Conservation (phyloP, 1,140 invertebrate species). For the Ceratina calcarata region DNA sequence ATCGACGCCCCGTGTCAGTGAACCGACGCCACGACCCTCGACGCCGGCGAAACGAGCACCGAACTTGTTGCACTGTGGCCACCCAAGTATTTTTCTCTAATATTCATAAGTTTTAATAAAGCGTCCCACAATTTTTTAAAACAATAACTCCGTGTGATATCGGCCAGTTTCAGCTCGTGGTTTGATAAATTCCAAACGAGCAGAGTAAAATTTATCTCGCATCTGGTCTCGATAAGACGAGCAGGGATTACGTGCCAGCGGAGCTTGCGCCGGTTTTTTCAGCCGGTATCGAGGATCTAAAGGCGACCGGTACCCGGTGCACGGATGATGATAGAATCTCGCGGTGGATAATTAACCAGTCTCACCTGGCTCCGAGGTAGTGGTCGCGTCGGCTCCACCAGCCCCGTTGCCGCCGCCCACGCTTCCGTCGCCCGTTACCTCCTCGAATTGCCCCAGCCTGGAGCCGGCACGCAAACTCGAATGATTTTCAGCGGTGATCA, state of each 20-base stretch:
- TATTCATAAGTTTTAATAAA: too few relatives aligned
- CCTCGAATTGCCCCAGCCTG: slow-evolving; percentile 66
- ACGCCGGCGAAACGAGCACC: slow-evolving; percentile 57
- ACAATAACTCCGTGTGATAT: background rate
- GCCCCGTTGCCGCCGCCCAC: slow-evolving; percentile 36
- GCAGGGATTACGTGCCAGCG: slow-evolving; percentile 10
- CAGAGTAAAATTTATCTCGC: slow-evolving; percentile 5
- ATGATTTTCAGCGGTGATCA: slow-evolving; percentile 73
- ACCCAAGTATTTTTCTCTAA: slow-evolving; percentile 21
- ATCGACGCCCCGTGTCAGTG: slow-evolving; percentile 75
- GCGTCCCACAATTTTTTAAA: too few relatives aligned
- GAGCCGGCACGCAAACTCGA: slow-evolving; percentile 68
- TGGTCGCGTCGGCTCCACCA: slow-evolving; percentile 43
- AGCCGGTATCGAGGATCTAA: background rate
- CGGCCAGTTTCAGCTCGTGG: background rate
- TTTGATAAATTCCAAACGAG: background rate
- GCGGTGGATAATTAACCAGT: slow-evolving; percentile 14
- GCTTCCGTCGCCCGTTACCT: slow-evolving; percentile 50
- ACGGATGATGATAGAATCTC: slow-evolving; percentile 10
- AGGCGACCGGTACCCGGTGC: background rate
- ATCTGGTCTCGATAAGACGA: background rate
- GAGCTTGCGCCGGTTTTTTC: slow-evolving; percentile 2
- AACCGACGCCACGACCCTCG: slow-evolving; percentile 65
- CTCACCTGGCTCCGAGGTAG: slow-evolving; percentile 54
- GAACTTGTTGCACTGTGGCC: slow-evolving; percentile 75